Percentiles rank a stretch among this genome's conserved stretches.
Conservation (phyloP, 2,797 vertebrate species). For the Antrozous pallidus region DNA sequence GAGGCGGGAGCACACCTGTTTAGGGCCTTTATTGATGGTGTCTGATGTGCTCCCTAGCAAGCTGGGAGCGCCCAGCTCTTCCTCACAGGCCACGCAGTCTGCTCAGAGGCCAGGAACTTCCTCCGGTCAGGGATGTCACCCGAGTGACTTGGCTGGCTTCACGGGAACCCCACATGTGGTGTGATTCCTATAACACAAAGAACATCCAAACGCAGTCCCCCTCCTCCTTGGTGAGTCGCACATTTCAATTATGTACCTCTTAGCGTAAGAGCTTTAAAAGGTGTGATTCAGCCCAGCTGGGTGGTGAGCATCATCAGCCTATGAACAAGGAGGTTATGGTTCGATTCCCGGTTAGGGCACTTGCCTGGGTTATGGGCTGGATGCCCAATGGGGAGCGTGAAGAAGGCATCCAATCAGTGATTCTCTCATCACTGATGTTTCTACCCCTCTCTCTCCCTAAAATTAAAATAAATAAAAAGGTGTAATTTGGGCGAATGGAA, state of each 20-base stretch:
- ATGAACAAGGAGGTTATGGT: no score
- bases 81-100: not conserved
- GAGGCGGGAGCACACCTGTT: not conserved
- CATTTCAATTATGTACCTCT: constrained; percentile 27
- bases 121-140: not conserved
- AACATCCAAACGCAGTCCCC: not conserved
- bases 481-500: constrained; percentile 43
- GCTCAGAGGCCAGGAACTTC: not conserved
- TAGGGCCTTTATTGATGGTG: no score
- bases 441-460: no score
- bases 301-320: no score
- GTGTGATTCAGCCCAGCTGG: not conserved
- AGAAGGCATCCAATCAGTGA: no score
- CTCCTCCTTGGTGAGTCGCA: not conserved
- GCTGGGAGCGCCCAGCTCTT: not conserved
- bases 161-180: not conserved
- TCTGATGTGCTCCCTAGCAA: not conserved
- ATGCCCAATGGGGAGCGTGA: no score
- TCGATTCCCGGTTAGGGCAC: no score
- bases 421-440: no score
- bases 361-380: no score
- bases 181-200: not conserved
- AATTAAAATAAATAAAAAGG: no score
- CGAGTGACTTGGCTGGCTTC: not conserved
- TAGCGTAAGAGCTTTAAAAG: constrained; percentile 41